Evolutionary conservation across 2,113 vertebrate species (phyloP), one percentile per base, ranked within the genome.

Genomic region (Hydrochoerus hydrochaeris): DNA sequence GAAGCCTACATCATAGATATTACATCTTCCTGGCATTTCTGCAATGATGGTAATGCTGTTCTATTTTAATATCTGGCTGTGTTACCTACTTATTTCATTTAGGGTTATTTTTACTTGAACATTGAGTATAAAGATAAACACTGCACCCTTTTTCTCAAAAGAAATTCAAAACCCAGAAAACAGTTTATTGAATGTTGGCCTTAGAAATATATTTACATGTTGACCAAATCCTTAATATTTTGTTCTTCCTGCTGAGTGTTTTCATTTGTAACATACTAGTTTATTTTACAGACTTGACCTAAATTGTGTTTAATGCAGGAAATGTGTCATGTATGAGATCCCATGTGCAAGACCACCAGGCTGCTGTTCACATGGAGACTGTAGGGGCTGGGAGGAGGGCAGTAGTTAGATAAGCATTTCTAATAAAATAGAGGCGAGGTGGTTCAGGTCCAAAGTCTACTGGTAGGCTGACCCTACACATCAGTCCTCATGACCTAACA

Each of bases 1-100:
- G 93, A 49, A 30, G 65, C 26, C 3, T 91, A 94, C 57, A 91
- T 97, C 77, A 88, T 35, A 91, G 87, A 88, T 85, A 67, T 46
- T 90, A 78, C 65, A 62, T 65, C 38, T 91, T 77, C 58, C 35
- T 57, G 83, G 20, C 24, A 91, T 91, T 91, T 94, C 35, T 83
- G 19, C 26, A 94, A 73, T 7, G 52, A 82, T 87, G 78, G 71
- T 90, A 94, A 81, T 91, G 80, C 22, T 77, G 28, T 86, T 91
- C 35, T 86, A 58, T 88, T 95, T 97, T 95, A 91, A 73, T 71
- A 93, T 54, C 65, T 83, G 38, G 0, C 41, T 95, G 8, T 82
- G 10, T 90, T 81, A 81, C 11, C 78, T 73, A 69, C 13, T 92
- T 57, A 65, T 85, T 88, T 69, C 85, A 35, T 67, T 89, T 92